phyloP scores from a whole-genome alignment of 2,888 invertebrate species.

The Stenolophus ochropezus region DNA sequence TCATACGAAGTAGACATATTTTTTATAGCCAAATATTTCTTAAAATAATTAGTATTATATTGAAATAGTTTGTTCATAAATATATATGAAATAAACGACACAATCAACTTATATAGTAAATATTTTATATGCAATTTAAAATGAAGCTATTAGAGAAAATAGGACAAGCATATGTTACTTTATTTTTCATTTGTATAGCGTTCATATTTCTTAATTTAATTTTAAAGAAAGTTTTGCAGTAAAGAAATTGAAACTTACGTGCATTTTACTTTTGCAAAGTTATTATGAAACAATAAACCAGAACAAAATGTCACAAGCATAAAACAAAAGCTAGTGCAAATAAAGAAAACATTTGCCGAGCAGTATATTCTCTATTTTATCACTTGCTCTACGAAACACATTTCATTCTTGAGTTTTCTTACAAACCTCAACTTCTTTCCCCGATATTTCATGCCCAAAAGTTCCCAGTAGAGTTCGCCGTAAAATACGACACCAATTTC shows the following conservation, averaged over 20 bases:
- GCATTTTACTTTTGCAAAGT: not conserved
- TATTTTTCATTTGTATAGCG: not conserved
- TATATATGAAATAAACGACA: no score
- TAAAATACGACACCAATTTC: constrained; percentile 36
- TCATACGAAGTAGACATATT: no score
- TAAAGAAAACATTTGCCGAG: constrained; percentile 26
- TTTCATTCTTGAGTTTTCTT: constrained; percentile 28
- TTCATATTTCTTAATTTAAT: not conserved
- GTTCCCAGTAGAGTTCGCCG: constrained; percentile 30
- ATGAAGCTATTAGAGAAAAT: no score
- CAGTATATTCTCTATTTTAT: constrained; percentile 31
- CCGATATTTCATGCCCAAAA: constrained; percentile 34
- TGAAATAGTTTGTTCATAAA: no score
- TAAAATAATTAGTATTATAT: no score
- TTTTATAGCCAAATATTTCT: no score
- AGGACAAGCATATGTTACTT: no score
- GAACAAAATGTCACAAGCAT: not conserved
- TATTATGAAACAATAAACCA: not conserved
- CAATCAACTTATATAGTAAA: no score
- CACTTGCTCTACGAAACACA: constrained; percentile 17
- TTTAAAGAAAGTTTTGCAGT: not conserved
- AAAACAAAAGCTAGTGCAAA: not conserved
- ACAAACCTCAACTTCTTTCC: not conserved
- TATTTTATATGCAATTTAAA: no score
- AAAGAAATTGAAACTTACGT: not conserved